Conservation (phyloP, 2,113 vertebrate genomes). For the Dinomys branickii region DNA sequence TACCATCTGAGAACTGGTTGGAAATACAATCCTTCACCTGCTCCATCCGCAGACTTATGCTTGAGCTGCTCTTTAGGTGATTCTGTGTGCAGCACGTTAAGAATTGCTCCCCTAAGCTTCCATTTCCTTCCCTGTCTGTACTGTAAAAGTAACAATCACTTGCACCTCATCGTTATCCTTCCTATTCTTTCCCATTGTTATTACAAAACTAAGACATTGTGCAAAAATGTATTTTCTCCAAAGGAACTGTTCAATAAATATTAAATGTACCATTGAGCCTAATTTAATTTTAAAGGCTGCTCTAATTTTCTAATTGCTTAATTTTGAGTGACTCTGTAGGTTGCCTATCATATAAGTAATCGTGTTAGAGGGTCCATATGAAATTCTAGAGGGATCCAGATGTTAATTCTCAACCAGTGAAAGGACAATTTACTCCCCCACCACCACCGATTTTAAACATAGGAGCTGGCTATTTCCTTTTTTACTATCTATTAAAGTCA, state of each 20-base stretch:
- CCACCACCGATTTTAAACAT: not conserved
- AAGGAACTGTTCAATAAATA: not conserved
- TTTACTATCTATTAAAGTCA: not conserved
- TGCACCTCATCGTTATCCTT: not conserved
- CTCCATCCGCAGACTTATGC: not conserved
- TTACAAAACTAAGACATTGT: not conserved
- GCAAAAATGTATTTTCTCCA: not conserved
- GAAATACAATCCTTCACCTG: not conserved
- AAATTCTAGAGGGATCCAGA: not conserved
- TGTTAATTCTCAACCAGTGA: not conserved
- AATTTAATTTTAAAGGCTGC: not conserved
- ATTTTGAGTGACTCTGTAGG: not conserved
- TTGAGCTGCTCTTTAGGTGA: not conserved
- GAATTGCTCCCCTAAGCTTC: not conserved
- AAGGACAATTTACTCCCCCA: not conserved
- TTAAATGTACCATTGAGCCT: not conserved
- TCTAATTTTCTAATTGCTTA: slow-evolving; percentile 7
- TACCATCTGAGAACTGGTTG: not conserved
- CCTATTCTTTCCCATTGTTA: not conserved
- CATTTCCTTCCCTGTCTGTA: not conserved
- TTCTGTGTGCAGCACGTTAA: not conserved
- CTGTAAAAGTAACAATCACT: not conserved
- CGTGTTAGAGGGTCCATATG: not conserved
- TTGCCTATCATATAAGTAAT: not conserved
- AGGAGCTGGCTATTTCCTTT: not conserved